Conservation (phyloP, 2,797 vertebrate species). For the Periparus ater region DNA sequence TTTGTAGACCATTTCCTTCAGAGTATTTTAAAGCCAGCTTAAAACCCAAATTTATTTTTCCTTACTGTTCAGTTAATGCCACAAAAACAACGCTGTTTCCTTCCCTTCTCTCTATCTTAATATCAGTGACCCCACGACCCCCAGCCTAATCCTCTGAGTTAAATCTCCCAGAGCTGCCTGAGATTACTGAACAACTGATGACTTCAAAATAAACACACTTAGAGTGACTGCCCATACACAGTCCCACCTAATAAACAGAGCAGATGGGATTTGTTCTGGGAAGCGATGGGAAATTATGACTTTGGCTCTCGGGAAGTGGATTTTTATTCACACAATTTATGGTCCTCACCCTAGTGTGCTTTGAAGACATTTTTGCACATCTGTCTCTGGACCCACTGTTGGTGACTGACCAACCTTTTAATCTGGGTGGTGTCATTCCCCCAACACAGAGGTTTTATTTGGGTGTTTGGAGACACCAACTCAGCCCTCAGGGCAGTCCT, state of each 20-base stretch:
- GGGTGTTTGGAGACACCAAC: not conserved
- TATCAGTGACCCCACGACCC: slow-evolving; percentile 7
- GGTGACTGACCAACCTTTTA: not conserved
- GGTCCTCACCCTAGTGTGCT: not conserved
- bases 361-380: not conserved
- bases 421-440: rapidly evolving
- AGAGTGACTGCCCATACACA: slow-evolving; percentile 36
- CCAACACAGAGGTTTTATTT: not conserved
- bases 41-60: slow-evolving; percentile 53
- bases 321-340: slow-evolving; percentile 49
- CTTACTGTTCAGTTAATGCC: slow-evolving; percentile 47
- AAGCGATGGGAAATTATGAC: slow-evolving; percentile 57
- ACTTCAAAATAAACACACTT: slow-evolving; percentile 69
- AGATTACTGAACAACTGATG: slow-evolving; percentile 52
- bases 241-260: slow-evolving; percentile 69
- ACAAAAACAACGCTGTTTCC: not conserved
- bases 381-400: not conserved
- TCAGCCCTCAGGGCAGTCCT: not conserved
- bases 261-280: slow-evolving; percentile 58
- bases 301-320: slow-evolving; percentile 31
- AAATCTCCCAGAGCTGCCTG: slow-evolving; percentile 61
- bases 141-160: slow-evolving; percentile 58
- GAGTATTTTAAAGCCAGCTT: slow-evolving; percentile 36
- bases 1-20: slow-evolving; percentile 43
- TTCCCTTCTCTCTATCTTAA: slow-evolving; percentile 28